Percentiles rank a stretch among this genome's conserved stretches.
Conservation (phyloP, 2,888 invertebrate genomes). For the Drosophila phalerata region DNA sequence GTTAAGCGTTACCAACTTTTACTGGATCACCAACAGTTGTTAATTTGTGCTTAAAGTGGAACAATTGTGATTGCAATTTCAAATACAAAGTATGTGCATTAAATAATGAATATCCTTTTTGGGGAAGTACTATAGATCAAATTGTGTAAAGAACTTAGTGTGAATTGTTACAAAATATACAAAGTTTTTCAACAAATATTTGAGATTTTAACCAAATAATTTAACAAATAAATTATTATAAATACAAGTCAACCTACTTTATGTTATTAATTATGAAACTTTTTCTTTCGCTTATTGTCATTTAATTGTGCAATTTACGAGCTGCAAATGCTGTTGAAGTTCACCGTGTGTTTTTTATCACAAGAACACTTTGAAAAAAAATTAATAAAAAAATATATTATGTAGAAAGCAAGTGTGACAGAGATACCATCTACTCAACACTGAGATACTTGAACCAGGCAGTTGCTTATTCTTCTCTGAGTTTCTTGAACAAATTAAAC, state of each 20-base stretch:
- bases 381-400: conserved; percentile 12
- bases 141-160: conserved; percentile 2
- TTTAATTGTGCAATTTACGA: conserved; percentile 59
- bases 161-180: neutral
- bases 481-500: neutral
- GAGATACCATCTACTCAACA: conserved; percentile 5
- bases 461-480: no score
- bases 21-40: conserved; percentile 16
- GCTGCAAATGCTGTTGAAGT: conserved; percentile 18
- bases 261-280: conserved; percentile 1
- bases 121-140: neutral
- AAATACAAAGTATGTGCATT: conserved; percentile 41
- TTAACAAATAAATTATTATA: neutral
- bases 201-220: neutral
- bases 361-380: conserved; percentile 16
- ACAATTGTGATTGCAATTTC: conserved; percentile 24
- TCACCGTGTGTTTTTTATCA: conserved; percentile 19
- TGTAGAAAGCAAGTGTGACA: conserved; percentile 6
- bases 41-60: conserved; percentile 40
- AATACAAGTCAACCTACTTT: neutral
- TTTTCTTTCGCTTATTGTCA: conserved; percentile 9
- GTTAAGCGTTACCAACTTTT: conserved; percentile 20
- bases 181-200: neutral
- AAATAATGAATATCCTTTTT: conserved; percentile 4
- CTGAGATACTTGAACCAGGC: conserved; percentile 1